Conservation (phyloP, 2,797 vertebrate genomes). For the Urophycis tenuis region DNA sequence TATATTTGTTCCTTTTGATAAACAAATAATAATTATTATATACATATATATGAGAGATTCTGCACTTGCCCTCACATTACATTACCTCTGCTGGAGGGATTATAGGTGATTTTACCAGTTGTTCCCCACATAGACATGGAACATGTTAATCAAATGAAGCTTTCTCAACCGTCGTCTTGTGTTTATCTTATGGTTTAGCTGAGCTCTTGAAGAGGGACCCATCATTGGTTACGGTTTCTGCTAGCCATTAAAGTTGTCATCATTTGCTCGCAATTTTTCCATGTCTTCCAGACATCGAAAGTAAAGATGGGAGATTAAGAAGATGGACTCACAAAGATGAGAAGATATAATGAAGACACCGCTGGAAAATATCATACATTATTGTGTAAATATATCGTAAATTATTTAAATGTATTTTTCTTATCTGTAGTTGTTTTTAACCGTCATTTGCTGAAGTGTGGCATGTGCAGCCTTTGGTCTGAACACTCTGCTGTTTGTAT, state of each 20-base stretch:
- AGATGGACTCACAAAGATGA: slow-evolving; percentile 29
- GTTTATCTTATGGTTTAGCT: neutral
- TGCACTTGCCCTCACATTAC: neutral
- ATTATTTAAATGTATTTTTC: slow-evolving; percentile 90
- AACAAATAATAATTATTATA: too few relatives aligned
- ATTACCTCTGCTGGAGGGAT: neutral
- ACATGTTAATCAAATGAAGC: neutral
- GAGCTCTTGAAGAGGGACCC: neutral
- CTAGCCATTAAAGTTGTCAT: slow-evolving; percentile 8
- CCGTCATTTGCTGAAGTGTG: slow-evolving; percentile 61
- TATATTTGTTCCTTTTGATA: neutral
- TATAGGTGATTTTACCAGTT: neutral
- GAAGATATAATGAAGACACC: slow-evolving; percentile 49
- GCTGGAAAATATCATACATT: slow-evolving; percentile 69
- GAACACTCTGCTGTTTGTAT: slow-evolving; percentile 8
- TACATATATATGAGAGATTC: neutral
- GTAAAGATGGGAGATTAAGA: slow-evolving; percentile 97
- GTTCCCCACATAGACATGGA: neutral
- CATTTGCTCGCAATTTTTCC: neutral
- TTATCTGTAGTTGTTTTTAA: slow-evolving; percentile 67
- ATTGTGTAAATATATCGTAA: slow-evolving; percentile 85
- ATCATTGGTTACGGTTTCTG: neutral
- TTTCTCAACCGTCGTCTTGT: neutral
- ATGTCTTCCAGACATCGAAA: slow-evolving; percentile 87
- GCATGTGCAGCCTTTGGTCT: slow-evolving; percentile 40